These are phyloP conservation scores for Macrotrachela quadricornifera DNA, from an alignment of 1,140 invertebrate genomes.

Conservation along the genomic window DNA sequence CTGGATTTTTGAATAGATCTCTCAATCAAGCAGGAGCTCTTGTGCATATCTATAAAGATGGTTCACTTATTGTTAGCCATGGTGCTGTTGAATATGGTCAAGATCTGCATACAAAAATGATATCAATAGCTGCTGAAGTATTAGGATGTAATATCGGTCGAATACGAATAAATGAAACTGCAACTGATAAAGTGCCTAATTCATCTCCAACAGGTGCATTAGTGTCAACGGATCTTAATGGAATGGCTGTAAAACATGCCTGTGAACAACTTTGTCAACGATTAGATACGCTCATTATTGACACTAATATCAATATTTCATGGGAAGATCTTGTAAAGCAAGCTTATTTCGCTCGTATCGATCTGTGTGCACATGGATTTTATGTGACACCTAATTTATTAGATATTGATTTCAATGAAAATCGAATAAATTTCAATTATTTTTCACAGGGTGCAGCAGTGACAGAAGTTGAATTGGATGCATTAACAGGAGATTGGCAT, in stretches of 20 bases:
- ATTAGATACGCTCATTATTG: background rate
- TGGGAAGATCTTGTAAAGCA: conserved; percentile 4
- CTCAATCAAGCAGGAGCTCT: conserved; percentile 70
- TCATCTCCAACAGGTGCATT: conserved; percentile 75
- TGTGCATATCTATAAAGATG: conserved; percentile 68
- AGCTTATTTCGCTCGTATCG: background rate
- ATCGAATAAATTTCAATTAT: background rate
- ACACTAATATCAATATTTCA: conserved; percentile 2
- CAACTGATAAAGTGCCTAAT: conserved; percentile 81
- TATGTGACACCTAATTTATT: background rate
- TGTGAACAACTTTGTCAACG: conserved; percentile 3
- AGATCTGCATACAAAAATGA: conserved; percentile 80
- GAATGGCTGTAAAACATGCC: conserved; percentile 53
- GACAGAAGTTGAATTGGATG: conserved; percentile 34
- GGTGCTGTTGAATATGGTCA: conserved; percentile 88
- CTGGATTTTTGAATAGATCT: conserved; percentile 53
- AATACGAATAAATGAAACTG: conserved; percentile 66
- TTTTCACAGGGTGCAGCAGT: conserved; percentile 18
- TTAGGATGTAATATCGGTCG: conserved; percentile 48
- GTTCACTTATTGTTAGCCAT: conserved; percentile 69
- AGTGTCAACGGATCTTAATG: conserved; percentile 71
- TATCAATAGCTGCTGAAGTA: conserved; percentile 40
- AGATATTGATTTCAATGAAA: background rate
- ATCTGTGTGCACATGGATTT: background rate
- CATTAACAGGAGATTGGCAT: conserved; percentile 33